Percentiles rank a stretch among this genome's conserved stretches.
phyloP scores from a whole-genome alignment of 1,140 invertebrate genomes.

The Caerostris extrusa region DNA sequence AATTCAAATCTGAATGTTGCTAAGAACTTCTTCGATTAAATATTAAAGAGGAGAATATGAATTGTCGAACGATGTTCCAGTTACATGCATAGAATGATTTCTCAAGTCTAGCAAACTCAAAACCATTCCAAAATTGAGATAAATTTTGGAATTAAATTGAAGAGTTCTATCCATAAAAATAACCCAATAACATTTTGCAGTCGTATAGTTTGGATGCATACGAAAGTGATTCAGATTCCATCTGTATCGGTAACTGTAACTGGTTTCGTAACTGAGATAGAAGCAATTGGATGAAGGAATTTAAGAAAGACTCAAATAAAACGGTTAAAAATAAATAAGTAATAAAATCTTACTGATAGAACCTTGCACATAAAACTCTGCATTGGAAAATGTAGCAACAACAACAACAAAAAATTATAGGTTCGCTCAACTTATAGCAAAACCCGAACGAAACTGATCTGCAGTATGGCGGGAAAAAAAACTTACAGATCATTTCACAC shows the following conservation, averaged over 20 bases:
- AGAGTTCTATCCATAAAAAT: neutral
- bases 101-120: no score
- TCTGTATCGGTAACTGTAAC: neutral
- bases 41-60: no score
- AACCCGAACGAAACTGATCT: conserved; percentile 16
- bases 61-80: no score
- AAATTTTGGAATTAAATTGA: neutral
- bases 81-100: no score
- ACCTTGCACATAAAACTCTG: neutral
- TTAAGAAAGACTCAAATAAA: neutral
- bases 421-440: neutral
- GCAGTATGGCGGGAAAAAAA: neutral
- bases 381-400: neutral
- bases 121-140: no score
- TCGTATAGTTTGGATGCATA: neutral
- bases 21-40: no score
- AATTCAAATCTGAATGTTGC: no score
- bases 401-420: conserved; percentile 39
- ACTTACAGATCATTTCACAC: conserved; percentile 23
- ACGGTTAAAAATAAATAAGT: neutral
- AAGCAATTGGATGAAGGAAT: conserved; percentile 19
- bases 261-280: conserved; percentile 2
- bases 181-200: conserved; percentile 19
- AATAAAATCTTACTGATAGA: neutral
- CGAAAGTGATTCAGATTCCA: conserved; percentile 9